Evolutionary conservation across 2,113 vertebrate species (phyloP).

Genomic region (Erythrolamprus reginae): DNA sequence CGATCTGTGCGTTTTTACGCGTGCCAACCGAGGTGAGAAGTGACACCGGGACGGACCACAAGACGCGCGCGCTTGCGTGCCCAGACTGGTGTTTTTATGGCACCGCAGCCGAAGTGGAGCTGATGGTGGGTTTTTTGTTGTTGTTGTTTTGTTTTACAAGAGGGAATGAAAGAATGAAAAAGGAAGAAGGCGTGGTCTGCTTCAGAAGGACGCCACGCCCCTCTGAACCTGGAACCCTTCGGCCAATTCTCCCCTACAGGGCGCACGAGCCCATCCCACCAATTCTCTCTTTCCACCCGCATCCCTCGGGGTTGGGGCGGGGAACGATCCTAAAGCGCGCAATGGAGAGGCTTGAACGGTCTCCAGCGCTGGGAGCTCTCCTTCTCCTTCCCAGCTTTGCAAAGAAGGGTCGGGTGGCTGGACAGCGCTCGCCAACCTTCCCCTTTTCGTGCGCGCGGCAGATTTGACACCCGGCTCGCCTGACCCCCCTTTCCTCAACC

Average conservation of each 20-base stretch:
- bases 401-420: background rate
- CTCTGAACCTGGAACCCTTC: background rate
- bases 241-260: too few species aligned
- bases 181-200: background rate
- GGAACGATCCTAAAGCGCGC: background rate
- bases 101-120: background rate
- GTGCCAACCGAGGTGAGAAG: background rate
- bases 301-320: too few species aligned
- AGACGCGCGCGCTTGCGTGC: background rate
- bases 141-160: too few species aligned
- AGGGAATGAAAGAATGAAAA: background rate
- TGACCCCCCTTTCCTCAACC: background rate
- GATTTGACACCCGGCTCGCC: background rate
- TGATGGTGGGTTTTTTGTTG: too few species aligned
- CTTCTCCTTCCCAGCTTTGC: background rate
- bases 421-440: background rate
- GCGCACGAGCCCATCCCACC: too few species aligned
- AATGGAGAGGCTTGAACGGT: background rate
- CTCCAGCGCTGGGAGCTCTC: background rate
- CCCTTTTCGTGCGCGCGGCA: background rate
- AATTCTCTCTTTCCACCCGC: background rate
- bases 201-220: background rate
- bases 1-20: background rate
- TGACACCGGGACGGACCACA: background rate
- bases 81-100: background rate